Base-by-base conservation (phyloP, 2,888 invertebrate species). In the Mesoligia furuncula region DNA sequence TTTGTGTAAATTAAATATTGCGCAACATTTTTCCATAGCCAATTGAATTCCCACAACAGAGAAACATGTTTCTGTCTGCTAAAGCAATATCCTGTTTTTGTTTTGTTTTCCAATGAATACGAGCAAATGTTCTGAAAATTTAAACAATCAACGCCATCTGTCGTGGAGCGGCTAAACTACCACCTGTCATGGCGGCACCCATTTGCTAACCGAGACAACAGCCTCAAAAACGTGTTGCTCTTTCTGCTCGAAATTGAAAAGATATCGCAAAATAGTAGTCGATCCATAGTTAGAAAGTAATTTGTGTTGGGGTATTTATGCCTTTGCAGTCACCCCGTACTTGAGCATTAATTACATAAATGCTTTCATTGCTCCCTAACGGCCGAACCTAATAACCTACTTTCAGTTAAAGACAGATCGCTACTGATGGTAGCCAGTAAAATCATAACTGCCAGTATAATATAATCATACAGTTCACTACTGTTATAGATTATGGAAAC, bases 141-240 rank as follows among this genome's bases (percentile, higher is more conserved):
- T 0, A n/a, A 36, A 70, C 62, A 15, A 54, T 36, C 31, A 42
- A 24, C 45, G 85, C 81, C 82, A 85, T 75, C 82, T 82, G 59
- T 39, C 48, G 66, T 54, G 31, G 57, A 81, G 64, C 1, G 67
- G 75, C 45, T 39, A 64, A 85, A 82, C 70, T 54, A 59, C 61
- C 45, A 42, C 0, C 11, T 15, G 13, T 48, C 48, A 57, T 79
- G 82, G 27, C 8, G 20, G 2, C 45, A 24, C 15, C n/a, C 15
- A 39, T 65, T 74, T 20, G 2, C 7, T 20, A 8, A 31, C 27
- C 0, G 7, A 27, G 27, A 17, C 24, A 57, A 8, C 57, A 31
- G 13, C 9, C 15, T 51, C 13, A n/a, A 31, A 61, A 36, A 31
- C 20, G 11, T 36, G 3, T 8, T 7, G 36, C 31, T 64, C 5